phyloP scores from a whole-genome alignment of 2,797 vertebrate species.

The Platyrinchus mystaceus region DNA sequence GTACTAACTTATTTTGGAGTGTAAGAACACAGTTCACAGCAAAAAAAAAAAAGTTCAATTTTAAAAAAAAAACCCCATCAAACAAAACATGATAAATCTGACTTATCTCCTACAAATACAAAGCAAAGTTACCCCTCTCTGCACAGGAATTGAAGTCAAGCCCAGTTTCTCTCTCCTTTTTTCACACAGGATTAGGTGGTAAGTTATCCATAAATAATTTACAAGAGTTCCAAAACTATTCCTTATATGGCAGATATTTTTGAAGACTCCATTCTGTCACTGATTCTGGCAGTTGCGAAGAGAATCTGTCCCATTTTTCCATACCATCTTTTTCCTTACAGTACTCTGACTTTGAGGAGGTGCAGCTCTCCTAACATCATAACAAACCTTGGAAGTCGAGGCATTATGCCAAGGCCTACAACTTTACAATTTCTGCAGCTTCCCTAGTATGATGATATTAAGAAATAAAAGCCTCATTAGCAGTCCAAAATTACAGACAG shows the following conservation, averaged over 20 bases:
- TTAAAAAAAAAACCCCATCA: background rate
- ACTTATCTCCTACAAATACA: constrained; percentile 32
- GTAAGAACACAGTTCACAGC: background rate
- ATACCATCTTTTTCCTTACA: background rate
- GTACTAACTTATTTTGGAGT: background rate
- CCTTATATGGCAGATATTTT: constrained; percentile 11
- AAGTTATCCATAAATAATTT: constrained; percentile 42
- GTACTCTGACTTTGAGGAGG: background rate
- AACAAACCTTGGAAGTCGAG: background rate
- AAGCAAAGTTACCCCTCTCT: constrained; percentile 5
- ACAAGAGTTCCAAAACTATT: constrained; percentile 15
- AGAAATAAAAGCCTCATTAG: background rate
- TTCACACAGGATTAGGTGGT: constrained; percentile 46
- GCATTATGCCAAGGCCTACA: background rate
- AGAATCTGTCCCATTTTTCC: constrained; percentile 3
- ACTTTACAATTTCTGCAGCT: background rate
- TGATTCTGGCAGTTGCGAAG: background rate
- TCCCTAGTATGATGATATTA: background rate
- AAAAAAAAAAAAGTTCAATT: background rate
- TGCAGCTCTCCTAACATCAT: constrained; percentile 1
- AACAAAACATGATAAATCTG: background rate
- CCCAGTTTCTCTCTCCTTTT: constrained; percentile 43
- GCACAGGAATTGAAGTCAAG: constrained; percentile 29
- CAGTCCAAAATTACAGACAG: background rate
- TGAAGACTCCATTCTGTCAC: background rate